These are phyloP conservation scores for Bambusicola thoracicus DNA, from an alignment of 2,113 vertebrate species.

Conservation along the genomic window DNA sequence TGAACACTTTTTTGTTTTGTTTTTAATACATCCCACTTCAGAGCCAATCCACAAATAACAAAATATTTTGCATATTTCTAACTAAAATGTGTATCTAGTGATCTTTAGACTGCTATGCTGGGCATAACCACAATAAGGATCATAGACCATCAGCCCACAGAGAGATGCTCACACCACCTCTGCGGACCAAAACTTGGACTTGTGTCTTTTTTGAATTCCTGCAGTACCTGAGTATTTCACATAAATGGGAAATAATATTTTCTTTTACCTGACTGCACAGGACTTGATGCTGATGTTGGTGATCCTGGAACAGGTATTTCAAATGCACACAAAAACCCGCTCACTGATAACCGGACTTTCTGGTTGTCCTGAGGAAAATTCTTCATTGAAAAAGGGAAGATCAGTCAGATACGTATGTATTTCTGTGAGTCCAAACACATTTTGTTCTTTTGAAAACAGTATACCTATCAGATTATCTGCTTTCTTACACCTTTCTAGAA, in stretches of 20 bases:
- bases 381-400: conserved; percentile 68
- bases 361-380: conserved; percentile 98
- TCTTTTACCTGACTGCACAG: conserved; percentile 85
- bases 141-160: not conserved
- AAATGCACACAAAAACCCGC: conserved; percentile 94
- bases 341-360: conserved; percentile 93
- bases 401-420: not conserved
- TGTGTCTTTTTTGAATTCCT: not conserved
- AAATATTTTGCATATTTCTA: not conserved
- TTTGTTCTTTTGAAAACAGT: not conserved
- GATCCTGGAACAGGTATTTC: conserved; percentile 94
- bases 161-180: not conserved
- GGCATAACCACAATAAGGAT: not conserved
- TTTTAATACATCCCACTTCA: not conserved
- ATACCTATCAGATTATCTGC: not conserved
- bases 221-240: not conserved
- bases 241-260: rapidly evolving
- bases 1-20: not conserved
- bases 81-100: rapidly evolving
- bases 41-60: not conserved
- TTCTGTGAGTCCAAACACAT: rapidly evolving
- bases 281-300: conserved; percentile 87
- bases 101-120: not conserved
- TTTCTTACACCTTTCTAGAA: not conserved
- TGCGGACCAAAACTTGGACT: not conserved